Percentiles rank a stretch among this genome's conserved stretches.
phyloP scores from a whole-genome alignment of 1,140 invertebrate genomes.

The Heliconius eleuchia region DNA sequence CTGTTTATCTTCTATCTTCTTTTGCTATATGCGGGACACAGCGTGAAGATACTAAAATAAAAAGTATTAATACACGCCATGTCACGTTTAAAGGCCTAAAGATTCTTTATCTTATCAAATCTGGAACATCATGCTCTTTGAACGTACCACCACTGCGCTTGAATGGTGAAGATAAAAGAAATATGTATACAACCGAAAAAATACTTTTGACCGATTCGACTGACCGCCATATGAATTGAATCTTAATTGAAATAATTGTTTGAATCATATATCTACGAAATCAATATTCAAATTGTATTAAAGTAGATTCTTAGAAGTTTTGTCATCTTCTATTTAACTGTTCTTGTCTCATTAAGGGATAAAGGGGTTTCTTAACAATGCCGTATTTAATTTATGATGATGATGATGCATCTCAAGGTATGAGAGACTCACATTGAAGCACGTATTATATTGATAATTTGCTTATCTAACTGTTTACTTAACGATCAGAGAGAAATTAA shows the following conservation, averaged over 20 bases:
- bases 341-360: constrained; percentile 29
- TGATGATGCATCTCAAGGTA: constrained; percentile 29
- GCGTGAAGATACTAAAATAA: no score
- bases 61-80: no score
- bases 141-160: neutral
- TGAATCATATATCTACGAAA: neutral
- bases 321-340: neutral
- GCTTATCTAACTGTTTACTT: constrained; percentile 48
- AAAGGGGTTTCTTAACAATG: constrained; percentile 19
- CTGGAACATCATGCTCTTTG: neutral
- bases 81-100: no score
- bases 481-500: constrained; percentile 55
- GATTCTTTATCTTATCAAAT: neutral
- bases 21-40: no score
- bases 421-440: constrained; percentile 36
- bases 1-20: no score
- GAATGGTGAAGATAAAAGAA: neutral
- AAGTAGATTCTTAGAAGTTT: constrained; percentile 1
- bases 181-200: neutral
- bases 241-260: constrained; percentile 14
- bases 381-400: constrained; percentile 28
- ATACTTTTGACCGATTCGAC: neutral
- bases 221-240: neutral
- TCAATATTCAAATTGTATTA: neutral
- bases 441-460: constrained; percentile 59